A percentile compares a stretch with the other conserved stretches of the same genome.
Evolutionary conservation across 92 coral and sea anemone genomes (phyloP).

Genomic region (Virgularia gustaviana): DNA sequence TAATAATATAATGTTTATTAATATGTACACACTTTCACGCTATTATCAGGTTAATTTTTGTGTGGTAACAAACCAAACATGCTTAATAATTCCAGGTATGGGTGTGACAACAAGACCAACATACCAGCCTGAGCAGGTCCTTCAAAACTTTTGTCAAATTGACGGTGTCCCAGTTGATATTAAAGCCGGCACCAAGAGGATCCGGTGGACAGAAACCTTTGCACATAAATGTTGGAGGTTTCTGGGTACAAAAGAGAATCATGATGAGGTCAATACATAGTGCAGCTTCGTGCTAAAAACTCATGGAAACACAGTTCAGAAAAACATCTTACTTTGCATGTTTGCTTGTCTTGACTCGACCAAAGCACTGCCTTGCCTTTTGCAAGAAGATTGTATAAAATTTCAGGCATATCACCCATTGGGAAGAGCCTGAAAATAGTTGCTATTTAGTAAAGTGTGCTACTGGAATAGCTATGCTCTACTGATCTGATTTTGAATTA

Average conservation of each 20-base stretch:
- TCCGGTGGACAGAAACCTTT: conserved; percentile 97
- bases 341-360: conserved; percentile 96
- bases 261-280: background rate
- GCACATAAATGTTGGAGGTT: conserved; percentile 93
- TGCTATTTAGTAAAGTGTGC: too few species aligned
- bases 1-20: background rate
- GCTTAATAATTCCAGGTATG: background rate
- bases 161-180: conserved; percentile 83
- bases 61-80: too few species aligned
- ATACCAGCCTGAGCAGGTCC: conserved; percentile 28
- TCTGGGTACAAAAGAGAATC: conserved; percentile 64
- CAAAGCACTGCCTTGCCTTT: conserved; percentile 94
- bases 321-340: conserved; percentile 65
- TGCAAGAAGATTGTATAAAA: conserved; percentile 76
- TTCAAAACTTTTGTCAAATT: conserved; percentile 60
- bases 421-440: conserved; percentile 86
- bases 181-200: conserved; percentile 98
- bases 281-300: background rate
- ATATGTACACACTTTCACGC: too few species aligned
- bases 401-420: conserved; percentile 99
- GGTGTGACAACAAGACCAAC: too few species aligned
- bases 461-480: too few species aligned
- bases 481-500: too few species aligned
- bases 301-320: background rate
- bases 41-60: too few species aligned